Evolutionary conservation across 1,140 invertebrate species (phyloP).

Genomic region (Conus betulinus): DNA sequence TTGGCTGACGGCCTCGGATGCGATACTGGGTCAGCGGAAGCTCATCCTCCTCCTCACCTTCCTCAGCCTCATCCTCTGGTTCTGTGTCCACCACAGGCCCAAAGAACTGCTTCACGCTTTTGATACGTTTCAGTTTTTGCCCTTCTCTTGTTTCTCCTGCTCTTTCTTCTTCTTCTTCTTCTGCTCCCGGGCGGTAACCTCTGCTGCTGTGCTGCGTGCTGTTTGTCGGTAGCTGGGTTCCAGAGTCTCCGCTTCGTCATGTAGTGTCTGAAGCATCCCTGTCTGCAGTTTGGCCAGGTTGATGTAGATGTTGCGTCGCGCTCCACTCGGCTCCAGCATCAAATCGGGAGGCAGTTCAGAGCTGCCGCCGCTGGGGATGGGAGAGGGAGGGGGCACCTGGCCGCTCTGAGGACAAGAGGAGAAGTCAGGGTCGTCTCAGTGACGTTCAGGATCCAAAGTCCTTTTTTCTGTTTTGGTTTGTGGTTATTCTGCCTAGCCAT

Average conservation of each 20-base stretch:
- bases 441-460: not conserved
- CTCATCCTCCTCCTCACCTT: slow-evolving; percentile 52
- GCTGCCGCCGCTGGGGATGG: not conserved
- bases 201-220: not conserved
- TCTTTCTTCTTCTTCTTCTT: slow-evolving; percentile 8
- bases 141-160: not conserved
- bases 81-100: slow-evolving; percentile 64
- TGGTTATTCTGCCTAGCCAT: too few species aligned
- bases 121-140: slow-evolving; percentile 44
- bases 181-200: not conserved
- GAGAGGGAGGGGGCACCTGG: slow-evolving; percentile 50
- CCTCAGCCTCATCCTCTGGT: slow-evolving; percentile 38
- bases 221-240: slow-evolving; percentile 11
- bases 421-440: not conserved
- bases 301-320: slow-evolving; percentile 56
- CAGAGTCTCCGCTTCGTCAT: slow-evolving; percentile 53
- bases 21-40: slow-evolving; percentile 63
- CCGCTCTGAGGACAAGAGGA: slow-evolving; percentile 34
- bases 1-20: slow-evolving; percentile 59
- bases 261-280: slow-evolving; percentile 60
- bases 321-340: not conserved
- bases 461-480: too few species aligned
- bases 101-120: slow-evolving; percentile 70
- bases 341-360: not conserved
- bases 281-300: slow-evolving; percentile 65